A percentile compares a stretch with the other conserved stretches of the same genome.
Conservation (phyloP, 2,113 vertebrate genomes). For the Cynopterus brachyotis region DNA sequence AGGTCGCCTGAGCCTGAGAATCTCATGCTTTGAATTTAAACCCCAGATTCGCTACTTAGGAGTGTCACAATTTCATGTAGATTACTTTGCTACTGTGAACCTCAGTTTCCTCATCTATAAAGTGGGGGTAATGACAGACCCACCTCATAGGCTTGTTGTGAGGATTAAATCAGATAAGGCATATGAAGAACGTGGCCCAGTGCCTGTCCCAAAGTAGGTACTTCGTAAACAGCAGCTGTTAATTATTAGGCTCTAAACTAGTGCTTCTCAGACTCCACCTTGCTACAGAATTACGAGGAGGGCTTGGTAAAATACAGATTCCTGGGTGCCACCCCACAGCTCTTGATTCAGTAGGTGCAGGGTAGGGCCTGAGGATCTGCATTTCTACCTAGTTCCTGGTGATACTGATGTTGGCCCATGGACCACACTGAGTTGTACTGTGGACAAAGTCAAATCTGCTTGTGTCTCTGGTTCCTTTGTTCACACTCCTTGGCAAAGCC, state of each 20-base stretch:
- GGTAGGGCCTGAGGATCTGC: neutral
- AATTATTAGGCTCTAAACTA: fast-evolving
- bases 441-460: neutral
- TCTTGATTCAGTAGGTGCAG: neutral
- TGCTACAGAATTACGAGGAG: neutral
- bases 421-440: neutral
- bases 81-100: neutral
- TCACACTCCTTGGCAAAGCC: neutral
- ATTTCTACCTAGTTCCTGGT: neutral
- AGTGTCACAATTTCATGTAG: neutral
- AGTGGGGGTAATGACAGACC: neutral
- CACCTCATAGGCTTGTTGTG: neutral
- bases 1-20: neutral
- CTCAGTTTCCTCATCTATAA: neutral
- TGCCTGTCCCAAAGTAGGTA: neutral
- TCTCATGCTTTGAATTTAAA: neutral
- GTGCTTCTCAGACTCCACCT: neutral
- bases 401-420: fast-evolving
- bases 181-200: neutral
- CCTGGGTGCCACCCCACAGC: neutral
- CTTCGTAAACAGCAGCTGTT: neutral
- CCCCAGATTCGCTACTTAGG: neutral
- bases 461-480: neutral
- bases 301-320: neutral
- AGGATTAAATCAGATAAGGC: neutral